These are phyloP conservation scores for Luperina nickerlii DNA, from an alignment of 2,888 invertebrate genomes.

Conservation along the genomic window DNA sequence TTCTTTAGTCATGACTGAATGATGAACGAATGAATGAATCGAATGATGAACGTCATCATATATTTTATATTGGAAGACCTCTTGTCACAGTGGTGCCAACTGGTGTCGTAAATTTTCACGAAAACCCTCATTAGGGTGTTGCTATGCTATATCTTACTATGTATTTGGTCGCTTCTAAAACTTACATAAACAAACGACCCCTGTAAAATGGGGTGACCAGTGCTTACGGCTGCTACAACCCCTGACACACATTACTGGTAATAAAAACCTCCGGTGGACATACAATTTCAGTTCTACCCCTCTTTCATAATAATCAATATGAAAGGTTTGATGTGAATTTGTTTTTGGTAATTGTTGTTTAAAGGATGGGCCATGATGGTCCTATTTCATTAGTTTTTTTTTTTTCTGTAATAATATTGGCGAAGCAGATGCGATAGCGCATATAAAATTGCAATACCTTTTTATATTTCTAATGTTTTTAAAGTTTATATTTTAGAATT, in stretches of 20 bases:
- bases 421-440: too few species aligned
- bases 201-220: constrained; percentile 57
- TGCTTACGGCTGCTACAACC: constrained; percentile 52
- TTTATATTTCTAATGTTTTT: too few species aligned
- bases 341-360: background rate
- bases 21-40: too few species aligned
- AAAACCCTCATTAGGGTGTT: background rate
- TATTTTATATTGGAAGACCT: too few species aligned
- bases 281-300: constrained; percentile 32
- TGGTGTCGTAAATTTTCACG: too few species aligned
- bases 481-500: too few species aligned
- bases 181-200: constrained; percentile 44
- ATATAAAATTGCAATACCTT: background rate
- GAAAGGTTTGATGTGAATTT: constrained; percentile 20
- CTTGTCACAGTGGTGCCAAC: too few species aligned
- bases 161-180: constrained; percentile 28
- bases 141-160: background rate
- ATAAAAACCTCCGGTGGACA: constrained; percentile 47
- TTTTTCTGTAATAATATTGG: background rate
- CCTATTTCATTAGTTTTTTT: background rate
- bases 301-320: constrained; percentile 44
- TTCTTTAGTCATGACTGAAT: too few species aligned
- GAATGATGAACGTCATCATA: too few species aligned
- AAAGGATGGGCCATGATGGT: background rate
- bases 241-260: constrained; percentile 51